phyloP scores from a whole-genome alignment of 1,140 invertebrate species.

The Pogonomyrmex barbatus region DNA sequence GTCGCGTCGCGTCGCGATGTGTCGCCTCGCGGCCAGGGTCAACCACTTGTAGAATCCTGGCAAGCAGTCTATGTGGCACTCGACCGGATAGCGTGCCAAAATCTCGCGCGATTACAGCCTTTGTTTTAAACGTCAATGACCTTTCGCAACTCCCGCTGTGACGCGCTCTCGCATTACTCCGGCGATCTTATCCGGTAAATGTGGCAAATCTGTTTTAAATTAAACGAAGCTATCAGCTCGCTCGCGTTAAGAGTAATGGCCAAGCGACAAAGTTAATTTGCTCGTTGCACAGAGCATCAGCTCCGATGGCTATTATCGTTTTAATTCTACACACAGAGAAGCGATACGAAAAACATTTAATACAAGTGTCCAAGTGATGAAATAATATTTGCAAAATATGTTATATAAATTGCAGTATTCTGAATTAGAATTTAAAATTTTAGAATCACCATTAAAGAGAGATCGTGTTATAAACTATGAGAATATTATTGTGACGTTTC shows the following conservation, averaged over 20 bases:
- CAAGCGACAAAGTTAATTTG: slow-evolving; percentile 8
- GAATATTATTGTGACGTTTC: too few species aligned
- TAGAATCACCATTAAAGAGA: too few species aligned
- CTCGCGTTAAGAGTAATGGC: background rate
- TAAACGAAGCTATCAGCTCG: background rate
- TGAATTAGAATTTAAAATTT: too few species aligned
- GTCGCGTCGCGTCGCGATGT: slow-evolving; percentile 6
- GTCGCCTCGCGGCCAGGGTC: slow-evolving; percentile 73
- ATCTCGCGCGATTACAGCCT: slow-evolving; percentile 44
- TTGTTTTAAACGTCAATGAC: slow-evolving; percentile 49
- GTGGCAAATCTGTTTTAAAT: slow-evolving; percentile 14
- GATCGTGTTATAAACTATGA: too few species aligned
- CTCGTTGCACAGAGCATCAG: background rate
- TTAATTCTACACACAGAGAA: background rate
- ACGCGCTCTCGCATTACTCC: slow-evolving; percentile 1
- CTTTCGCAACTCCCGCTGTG: slow-evolving; percentile 5
- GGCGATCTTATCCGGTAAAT: background rate
- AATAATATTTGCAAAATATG: background rate
- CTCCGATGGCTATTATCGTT: background rate
- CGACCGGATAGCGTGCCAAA: slow-evolving; percentile 58
- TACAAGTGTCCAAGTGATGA: background rate
- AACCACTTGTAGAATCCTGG: slow-evolving; percentile 78
- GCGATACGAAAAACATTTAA: background rate
- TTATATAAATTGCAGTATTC: too few species aligned
- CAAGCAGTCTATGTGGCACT: slow-evolving; percentile 57